Conservation (phyloP, 1,140 invertebrate genomes). For the Euura saliciscinereae region DNA sequence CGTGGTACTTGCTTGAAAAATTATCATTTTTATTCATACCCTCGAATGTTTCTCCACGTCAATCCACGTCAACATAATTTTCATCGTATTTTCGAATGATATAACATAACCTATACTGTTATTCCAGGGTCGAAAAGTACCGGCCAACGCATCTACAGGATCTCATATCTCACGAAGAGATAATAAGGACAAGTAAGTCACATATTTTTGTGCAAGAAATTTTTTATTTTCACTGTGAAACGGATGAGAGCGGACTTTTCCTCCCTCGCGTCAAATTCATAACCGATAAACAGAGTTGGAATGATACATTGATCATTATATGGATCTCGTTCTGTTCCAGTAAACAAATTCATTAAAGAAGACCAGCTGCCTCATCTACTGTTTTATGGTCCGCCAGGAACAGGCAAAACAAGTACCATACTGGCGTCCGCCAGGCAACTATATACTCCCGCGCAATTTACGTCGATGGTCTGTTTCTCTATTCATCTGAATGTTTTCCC, state of each 20-base stretch:
- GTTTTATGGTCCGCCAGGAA: slow-evolving; percentile 98
- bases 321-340: slow-evolving; percentile 65
- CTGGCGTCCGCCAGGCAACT: slow-evolving; percentile 94
- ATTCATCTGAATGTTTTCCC: slow-evolving; percentile 12
- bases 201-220: slow-evolving; percentile 15
- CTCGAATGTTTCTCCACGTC: background rate
- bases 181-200: slow-evolving; percentile 91
- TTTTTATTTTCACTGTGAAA: slow-evolving; percentile 13
- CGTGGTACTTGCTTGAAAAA: slow-evolving; percentile 7
- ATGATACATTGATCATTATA: background rate
- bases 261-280: background rate
- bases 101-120: slow-evolving; percentile 28
- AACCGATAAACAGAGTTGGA: slow-evolving; percentile 3
- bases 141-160: slow-evolving; percentile 89
- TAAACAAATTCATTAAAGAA: slow-evolving; percentile 91
- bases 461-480: slow-evolving; percentile 77
- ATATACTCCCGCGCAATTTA: slow-evolving; percentile 86
- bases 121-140: slow-evolving; percentile 96
- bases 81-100: background rate
- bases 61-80: slow-evolving; percentile 1
- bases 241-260: background rate
- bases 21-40: background rate
- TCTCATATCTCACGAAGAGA: slow-evolving; percentile 96
- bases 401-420: slow-evolving; percentile 98
- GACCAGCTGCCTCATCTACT: slow-evolving; percentile 94